Percentiles rank a stretch among this genome's conserved stretches.
Evolutionary conservation across 2,888 invertebrate genomes (phyloP).

Genomic region (Orthosia incerta): DNA sequence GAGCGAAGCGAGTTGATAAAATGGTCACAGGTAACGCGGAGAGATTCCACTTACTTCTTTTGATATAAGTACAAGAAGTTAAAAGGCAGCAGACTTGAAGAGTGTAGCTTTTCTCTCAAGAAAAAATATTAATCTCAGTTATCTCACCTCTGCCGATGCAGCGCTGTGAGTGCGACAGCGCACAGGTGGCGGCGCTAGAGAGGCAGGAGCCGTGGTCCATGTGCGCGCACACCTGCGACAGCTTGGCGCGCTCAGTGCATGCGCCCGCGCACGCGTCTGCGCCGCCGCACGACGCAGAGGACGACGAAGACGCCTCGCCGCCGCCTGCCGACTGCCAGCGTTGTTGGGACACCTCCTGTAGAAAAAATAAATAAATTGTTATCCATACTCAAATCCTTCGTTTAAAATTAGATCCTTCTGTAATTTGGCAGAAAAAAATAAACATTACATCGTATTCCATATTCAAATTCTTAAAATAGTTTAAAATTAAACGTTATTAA

Average conservation of each 20-base stretch:
- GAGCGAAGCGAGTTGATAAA: no score
- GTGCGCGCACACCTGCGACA: conserved; percentile 84
- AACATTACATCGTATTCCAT: not conserved
- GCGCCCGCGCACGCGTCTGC: conserved; percentile 74
- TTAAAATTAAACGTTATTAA: no score
- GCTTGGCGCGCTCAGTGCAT: conserved; percentile 80
- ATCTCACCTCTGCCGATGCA: conserved; percentile 87
- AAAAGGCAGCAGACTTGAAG: no score
- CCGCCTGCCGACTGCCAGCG: conserved; percentile 83
- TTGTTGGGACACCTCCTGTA: conserved; percentile 84
- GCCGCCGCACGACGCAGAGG: conserved; percentile 72
- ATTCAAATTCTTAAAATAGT: not conserved
- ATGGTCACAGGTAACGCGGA: no score
- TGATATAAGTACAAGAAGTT: no score
- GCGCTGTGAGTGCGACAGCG: conserved; percentile 84
- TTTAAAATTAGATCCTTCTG: no score
- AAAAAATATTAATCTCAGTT: no score
- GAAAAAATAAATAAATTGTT: not conserved
- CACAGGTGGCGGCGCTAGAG: conserved; percentile 81
- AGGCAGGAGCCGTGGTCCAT: conserved; percentile 88
- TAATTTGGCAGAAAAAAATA: no score
- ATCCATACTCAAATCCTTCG: not conserved
- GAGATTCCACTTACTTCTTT: no score
- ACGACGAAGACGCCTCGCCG: conserved; percentile 77
- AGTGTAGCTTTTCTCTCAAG: not conserved